Base-by-base conservation (phyloP, 2,888 invertebrate genomes). In the Oxyteleia sp. region DNA sequence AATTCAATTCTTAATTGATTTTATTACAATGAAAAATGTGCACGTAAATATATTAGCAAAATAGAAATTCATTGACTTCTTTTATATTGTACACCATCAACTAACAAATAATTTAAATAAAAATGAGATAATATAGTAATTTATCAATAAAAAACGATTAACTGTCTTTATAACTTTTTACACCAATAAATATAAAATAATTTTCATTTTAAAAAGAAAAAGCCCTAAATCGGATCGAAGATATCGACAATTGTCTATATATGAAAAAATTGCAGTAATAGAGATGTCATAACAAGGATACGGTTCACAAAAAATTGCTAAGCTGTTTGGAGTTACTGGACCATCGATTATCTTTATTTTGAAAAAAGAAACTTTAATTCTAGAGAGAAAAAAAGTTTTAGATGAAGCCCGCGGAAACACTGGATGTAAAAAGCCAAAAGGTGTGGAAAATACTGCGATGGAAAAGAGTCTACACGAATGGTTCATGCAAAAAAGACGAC, bases 401-500 rank as follows among this genome's bases (percentile, higher is more conserved):
- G 20, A 15, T 43, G 63, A 45, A 32, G 10, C 32, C 32, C 45
- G 47, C 10, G 63, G 63, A 47, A 43, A 10, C n/a, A 15, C 11
- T 13, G 8, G n/a, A 51, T 23, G 51, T 13, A 51, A 51, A 26
- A 51, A 51, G 13, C 23, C 26, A n/a, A 23, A 51, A 51, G 51
- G 51, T n/a, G 11, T 49, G 15, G 71, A 59, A 61, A 72, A 38
- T 49, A n/a, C 20, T 45, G 13, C 41, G 26, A 23, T 79, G 10
- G 71, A 79, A 11, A 55, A 64, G 32, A 38, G 26, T 0, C 1
- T 69, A 8, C 55, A 63, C 11, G 29, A 49, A 32, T 79, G 64
- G 71, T 72, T 72, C 15, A 8, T 26, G 29, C 79, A 79, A 18
- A 38, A 71, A 41, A 15, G 41, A 0, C 35, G 66, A 38, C 43